Evolutionary conservation across 2,888 invertebrate genomes (phyloP), one percentile per base, ranked within the genome.

Genomic region (Spisula solida): DNA sequence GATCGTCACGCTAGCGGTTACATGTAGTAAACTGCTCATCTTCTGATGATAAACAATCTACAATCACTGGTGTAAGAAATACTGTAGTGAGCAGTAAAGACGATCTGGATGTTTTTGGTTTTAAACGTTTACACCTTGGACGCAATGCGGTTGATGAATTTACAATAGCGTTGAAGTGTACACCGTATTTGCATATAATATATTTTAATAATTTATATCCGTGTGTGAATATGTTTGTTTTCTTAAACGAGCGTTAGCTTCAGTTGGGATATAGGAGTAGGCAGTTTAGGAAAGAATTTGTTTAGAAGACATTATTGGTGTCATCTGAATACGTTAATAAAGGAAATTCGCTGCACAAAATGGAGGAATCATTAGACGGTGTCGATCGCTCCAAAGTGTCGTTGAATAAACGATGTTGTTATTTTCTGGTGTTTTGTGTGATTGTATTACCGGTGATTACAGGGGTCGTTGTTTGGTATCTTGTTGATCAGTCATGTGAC

Each of bases 401-500:
- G 2, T 25, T 93, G 2, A 93, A 93, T 87, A 93, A 89, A 79
- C 87, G 94, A 16, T 87, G 92, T 47, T 87, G 93, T 2, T 95
- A 94, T 70, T 86, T 94, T 56, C 78, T 94, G 2, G 90, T 88
- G 18, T 92, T 95, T 80, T 85, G 94, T 18, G 88, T 94, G 20
- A 84, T 95, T 31, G 91, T 91, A n/a, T 70, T 95, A 34, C 94
- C 94, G 5, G 91, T 94, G 5, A 85, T 94, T 20, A 94, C 94
- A 0, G 95, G 95, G 0, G 92, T 94, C 1, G 89, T 95, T 20
- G 94, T 94, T 5, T 95, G 95, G 94, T 91, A 94, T 60, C 81
- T 94, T 0, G 93, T 93, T 0, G 85, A 92, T 14, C 48, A 83
- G n/a, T 80, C 90, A 16, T 93, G 93, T 85, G 29, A 78, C 8